Evolutionary conservation across 1,140 invertebrate species (phyloP), one percentile per base, ranked within the genome.

Genomic region (Nasonia longicornis): DNA sequence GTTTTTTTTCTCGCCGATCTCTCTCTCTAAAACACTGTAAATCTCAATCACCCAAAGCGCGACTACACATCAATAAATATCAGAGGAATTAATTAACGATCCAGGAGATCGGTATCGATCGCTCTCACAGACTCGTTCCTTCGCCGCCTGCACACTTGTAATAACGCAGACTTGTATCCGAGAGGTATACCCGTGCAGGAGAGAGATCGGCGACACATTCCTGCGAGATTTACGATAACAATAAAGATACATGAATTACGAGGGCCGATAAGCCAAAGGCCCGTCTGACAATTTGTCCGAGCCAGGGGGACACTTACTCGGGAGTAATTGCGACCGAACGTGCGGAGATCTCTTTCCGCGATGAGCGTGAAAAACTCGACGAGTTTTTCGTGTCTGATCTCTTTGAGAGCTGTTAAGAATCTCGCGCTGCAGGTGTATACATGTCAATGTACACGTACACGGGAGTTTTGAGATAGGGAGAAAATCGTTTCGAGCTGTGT

Each of bases 141-240:
- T n/a, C 20, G n/a, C 35, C 75, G 38, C 38, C 64, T 45, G 38
- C 16, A 26, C 35, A 48, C 29, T 16, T n/a, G 11, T 29, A 10
- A 29, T 45, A 26, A 76, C 10, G 58, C 38, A 16, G 7, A 45
- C 12, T 8, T 22, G 12, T 22, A 67, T 29, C 26, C 66, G 11
- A 71, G 16, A 58, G 16, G 7, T 31, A 8, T 29, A 70, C 16
- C 22, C 22, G 70, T 42, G 38, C 20, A 45, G 52, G 64, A 8
- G 3, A 16, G 52, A 20, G 52, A 20, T 63, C 22, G 58, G 79
- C 29, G 72, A 80, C 58, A 80, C 63, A 72, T 80, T 75, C 42
- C n/a, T n/a, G 45, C 26, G 35, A 70, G 79, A 76, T 80, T 80
- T 80, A 76, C 72, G 79, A 80, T 76, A 80, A 75, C 29, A 80